Percentiles rank a stretch among this genome's conserved stretches.
phyloP scores from a whole-genome alignment of 1,140 invertebrate species.

The Vanessa atalanta region DNA sequence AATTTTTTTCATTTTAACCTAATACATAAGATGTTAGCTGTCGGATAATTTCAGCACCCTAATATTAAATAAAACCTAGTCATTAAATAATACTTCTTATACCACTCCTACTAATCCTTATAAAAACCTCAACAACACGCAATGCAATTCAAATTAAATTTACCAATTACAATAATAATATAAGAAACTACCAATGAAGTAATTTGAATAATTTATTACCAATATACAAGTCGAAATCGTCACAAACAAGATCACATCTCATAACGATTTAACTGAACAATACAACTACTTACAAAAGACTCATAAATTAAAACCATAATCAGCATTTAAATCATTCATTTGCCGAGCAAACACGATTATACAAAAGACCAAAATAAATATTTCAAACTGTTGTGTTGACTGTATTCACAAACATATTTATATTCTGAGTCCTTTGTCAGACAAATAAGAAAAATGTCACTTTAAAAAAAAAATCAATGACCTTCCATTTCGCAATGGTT shows the following conservation, averaged over 20 bases:
- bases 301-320: conserved; percentile 56
- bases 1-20: no score
- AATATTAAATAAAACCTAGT: no score
- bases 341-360: conserved; percentile 55
- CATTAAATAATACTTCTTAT: no score
- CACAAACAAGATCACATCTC: conserved; percentile 20
- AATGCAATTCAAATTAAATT: not conserved
- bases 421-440: conserved; percentile 65
- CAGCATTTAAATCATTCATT: conserved; percentile 70
- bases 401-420: conserved; percentile 66
- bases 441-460: conserved; percentile 69
- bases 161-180: not conserved
- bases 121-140: no score
- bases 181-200: not conserved
- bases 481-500: conserved; percentile 65
- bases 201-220: not conserved
- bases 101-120: no score
- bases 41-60: no score
- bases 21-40: no score
- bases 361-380: conserved; percentile 63
- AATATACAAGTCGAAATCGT: conserved; percentile 5
- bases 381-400: conserved; percentile 40
- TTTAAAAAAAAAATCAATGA: conserved; percentile 54
- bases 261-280: conserved; percentile 36
- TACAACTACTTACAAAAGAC: conserved; percentile 45